A percentile compares a stretch with the other conserved stretches of the same genome.
Conservation (phyloP, 2,888 invertebrate genomes). For the Halocaridina rubra region DNA sequence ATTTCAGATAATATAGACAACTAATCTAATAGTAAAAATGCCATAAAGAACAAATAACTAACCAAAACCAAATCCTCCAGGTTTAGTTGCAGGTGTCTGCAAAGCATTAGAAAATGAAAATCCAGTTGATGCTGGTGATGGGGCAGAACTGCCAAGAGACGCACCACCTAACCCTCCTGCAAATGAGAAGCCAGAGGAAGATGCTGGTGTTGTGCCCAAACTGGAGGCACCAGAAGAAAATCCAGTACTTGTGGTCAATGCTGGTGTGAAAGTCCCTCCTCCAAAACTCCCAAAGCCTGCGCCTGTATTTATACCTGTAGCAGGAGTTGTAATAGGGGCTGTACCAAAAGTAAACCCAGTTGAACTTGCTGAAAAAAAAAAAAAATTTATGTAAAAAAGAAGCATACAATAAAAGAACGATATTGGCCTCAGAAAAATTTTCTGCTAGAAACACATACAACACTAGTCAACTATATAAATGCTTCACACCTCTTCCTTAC, state of each 20-base stretch:
- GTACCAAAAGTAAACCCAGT: neutral
- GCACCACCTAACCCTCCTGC: no score
- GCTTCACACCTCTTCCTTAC: neutral
- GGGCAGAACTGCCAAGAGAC: neutral
- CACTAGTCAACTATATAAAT: no score
- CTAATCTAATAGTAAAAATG: neutral
- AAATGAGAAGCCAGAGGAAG: constrained; percentile 17
- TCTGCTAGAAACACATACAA: no score
- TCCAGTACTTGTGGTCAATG: neutral
- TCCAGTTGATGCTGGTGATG: neutral
- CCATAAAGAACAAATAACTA: neutral
- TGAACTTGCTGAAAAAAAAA: neutral
- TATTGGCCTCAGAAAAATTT: no score
- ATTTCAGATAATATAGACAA: neutral
- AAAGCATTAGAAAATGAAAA: neutral
- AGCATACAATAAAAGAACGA: neutral
- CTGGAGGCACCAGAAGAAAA: neutral
- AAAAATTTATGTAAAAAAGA: neutral
- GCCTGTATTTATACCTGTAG: neutral
- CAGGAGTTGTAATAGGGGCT: neutral
- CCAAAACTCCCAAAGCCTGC: constrained; percentile 18
- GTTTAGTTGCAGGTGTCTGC: neutral
- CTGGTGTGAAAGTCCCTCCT: neutral
- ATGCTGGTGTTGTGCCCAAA: neutral
- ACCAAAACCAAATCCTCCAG: neutral